Base-by-base conservation (phyloP, 2,888 invertebrate genomes). In the Cryptus armator region DNA sequence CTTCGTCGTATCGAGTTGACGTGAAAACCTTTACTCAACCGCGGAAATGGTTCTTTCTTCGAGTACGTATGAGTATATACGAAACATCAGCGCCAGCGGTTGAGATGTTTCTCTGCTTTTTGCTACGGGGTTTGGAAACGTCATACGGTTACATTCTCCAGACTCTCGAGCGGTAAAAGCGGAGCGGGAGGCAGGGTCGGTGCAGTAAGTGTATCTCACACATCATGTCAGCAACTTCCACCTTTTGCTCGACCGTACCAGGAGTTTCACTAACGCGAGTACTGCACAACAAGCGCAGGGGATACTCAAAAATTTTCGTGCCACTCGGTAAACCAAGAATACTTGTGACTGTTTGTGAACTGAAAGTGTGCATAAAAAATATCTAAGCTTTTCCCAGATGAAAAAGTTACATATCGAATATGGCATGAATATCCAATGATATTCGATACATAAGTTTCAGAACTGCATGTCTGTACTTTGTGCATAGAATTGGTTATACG, bases 1-100 rank as follows among this genome's bases (percentile, higher is more conserved):
- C 64, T 64, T 46, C 32, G 29, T 74, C 75, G 74, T 71, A 66
- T 62, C 53, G 78, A 78, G 84, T 79, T 85, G 81, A 81, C 74
- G 84, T 75, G 84, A 75, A 81, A 85, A 85, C 78, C 84, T 79
- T 78, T 59, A 75, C 74, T 66, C 68, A 78, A 79, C 78, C 68
- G 51, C 78, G 72, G 68, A 75, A 70, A 46, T 75, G 37, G 75
- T 83, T 80, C 78, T 85, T 74, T 85, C 84, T 79, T 67, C 66
- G 51, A 62, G 74, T 51, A 77, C 68, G 19, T 53, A 72, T 10
- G 48, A 44, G 62, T 51, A 67, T 77, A 74, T 29, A 81, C 59
- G 68, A 62, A 62, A 66, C 81, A 81, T 85, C 78, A 75, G 66
- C 74, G 56, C 43, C 81, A 43, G 53, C 46, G 29, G 37, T 7